phyloP scores from a whole-genome alignment of 2,113 vertebrate genomes.

The Podiceps cristatus region DNA sequence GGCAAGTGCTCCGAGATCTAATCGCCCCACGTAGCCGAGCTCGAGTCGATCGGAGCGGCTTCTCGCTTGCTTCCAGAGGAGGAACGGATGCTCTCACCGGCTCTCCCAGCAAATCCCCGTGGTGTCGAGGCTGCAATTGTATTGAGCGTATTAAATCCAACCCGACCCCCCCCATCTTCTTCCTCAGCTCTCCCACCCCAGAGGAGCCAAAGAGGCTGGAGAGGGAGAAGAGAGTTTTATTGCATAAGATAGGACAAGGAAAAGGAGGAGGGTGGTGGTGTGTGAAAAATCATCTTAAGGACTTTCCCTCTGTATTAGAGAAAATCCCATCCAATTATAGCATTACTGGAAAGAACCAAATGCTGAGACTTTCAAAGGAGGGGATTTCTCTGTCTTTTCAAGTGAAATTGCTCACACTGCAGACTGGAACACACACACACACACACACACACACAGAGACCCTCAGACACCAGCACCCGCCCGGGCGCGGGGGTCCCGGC shows the following conservation, averaged over 20 bases:
- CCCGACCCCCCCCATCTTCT: background rate
- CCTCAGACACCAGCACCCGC: background rate
- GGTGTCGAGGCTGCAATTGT: background rate
- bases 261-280: background rate
- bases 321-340: constrained; percentile 79
- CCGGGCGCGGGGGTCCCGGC: background rate
- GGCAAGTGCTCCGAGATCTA: constrained; percentile 42
- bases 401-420: constrained; percentile 52
- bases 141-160: background rate
- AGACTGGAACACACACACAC: constrained; percentile 34
- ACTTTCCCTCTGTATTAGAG: constrained; percentile 74
- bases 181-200: background rate
- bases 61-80: background rate
- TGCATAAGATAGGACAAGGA: background rate
- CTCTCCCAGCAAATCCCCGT: background rate
- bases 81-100: background rate
- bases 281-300: constrained; percentile 67
- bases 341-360: constrained; percentile 68
- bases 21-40: background rate
- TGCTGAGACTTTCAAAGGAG: constrained; percentile 48
- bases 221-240: background rate
- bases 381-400: constrained; percentile 68
- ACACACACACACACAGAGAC: background rate
- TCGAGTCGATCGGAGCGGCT: background rate
- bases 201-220: background rate